phyloP scores from a whole-genome alignment of 1,140 invertebrate species.

The Acyrthosiphon pisum region DNA sequence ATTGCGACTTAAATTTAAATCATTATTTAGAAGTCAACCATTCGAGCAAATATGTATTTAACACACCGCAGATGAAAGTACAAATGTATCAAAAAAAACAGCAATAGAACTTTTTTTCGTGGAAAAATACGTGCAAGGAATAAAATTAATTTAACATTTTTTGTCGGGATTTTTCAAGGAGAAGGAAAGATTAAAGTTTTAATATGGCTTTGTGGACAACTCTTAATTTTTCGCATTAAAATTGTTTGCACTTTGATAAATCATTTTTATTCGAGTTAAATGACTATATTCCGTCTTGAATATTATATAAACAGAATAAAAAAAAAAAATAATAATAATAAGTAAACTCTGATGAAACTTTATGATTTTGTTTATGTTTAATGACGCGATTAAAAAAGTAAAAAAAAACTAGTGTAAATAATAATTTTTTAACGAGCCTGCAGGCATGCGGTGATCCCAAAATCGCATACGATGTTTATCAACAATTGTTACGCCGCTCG shows the following conservation, averaged over 20 bases:
- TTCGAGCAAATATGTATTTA: background rate
- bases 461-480: background rate
- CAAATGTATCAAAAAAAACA: background rate
- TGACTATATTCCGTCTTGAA: background rate
- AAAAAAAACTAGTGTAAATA: background rate
- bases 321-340: background rate
- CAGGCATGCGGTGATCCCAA: background rate
- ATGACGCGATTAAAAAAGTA: background rate
- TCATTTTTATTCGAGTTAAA: background rate
- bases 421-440: slow-evolving; percentile 20
- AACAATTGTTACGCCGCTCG: background rate
- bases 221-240: background rate
- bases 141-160: background rate
- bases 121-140: background rate
- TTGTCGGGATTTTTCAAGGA: background rate
- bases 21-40: background rate
- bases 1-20: background rate
- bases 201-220: background rate
- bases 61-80: background rate
- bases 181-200: background rate
- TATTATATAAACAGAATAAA: slow-evolving; percentile 4
- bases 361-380: slow-evolving; percentile 11
- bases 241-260: background rate
- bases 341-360: background rate
- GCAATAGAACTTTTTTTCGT: background rate